phyloP scores from a whole-genome alignment of 2,113 vertebrate species.

The Sylvia atricapilla region DNA sequence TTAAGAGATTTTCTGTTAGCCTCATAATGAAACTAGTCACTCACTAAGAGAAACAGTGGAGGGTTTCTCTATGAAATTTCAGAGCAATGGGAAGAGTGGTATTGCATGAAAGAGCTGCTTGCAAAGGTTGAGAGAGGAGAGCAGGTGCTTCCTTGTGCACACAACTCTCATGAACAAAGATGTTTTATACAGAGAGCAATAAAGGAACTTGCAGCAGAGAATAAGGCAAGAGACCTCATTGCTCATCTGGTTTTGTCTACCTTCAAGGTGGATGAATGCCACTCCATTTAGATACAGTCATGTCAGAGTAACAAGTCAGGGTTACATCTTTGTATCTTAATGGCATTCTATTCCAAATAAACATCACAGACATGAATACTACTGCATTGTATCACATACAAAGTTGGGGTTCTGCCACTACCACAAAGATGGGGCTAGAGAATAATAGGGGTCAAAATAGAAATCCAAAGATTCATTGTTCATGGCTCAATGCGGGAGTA shows the following conservation, averaged over 20 bases:
- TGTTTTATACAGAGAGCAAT: not conserved
- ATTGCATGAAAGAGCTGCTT: not conserved
- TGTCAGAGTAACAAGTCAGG: not conserved
- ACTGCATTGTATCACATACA: not conserved
- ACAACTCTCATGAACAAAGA: not conserved
- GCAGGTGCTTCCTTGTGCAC: not conserved
- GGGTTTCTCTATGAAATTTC: not conserved
- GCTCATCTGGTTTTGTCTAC: not conserved
- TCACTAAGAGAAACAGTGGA: not conserved
- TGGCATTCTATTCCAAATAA: not conserved
- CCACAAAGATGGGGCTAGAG: not conserved
- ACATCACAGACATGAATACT: not conserved
- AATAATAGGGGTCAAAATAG: not conserved
- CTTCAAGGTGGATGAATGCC: not conserved
- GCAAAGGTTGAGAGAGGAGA: not conserved
- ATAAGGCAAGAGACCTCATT: not conserved
- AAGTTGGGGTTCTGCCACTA: not conserved
- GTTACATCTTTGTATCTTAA: not conserved
- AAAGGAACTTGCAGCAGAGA: not conserved
- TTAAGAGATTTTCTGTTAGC: constrained; percentile 28
- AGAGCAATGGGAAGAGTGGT: not conserved
- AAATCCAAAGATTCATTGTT: not conserved
- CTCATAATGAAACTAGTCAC: constrained; percentile 6
- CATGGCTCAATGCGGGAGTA: not conserved
- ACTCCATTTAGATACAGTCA: not conserved